Base-by-base conservation (phyloP, 2,888 invertebrate species). In the Pseudococcus viburni region DNA sequence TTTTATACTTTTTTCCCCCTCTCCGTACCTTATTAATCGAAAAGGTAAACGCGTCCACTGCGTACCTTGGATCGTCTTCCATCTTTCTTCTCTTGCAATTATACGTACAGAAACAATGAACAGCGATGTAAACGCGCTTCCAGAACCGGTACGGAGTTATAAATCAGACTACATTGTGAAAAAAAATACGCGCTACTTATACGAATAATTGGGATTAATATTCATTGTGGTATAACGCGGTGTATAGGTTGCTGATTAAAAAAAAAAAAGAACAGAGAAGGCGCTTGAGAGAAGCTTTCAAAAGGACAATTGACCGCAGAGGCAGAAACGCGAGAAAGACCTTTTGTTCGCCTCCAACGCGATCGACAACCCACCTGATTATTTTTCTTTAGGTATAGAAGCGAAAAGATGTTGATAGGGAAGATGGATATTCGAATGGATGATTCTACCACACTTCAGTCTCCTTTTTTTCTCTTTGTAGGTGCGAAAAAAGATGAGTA, bases 101-200 rank as follows among this genome's bases (percentile, higher is more conserved):
- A 59, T 19, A 59, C 59, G 9, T 22, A 33, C 26, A 33, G 33
- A 73, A 73, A 73, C 68, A 73, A 73, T 73, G 68, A 73, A 73
- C 68, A 26, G 26, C 68, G 26, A 73, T 73, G 68, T 73, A 33
- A 33, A 73, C 68, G 33, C 33, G 33, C 26, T 22, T 33, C 68
- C 15, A 33, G n/a, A 73, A 73, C 68, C 68, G 68, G 68, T 73
- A 73, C 68, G 4, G 12, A 22, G 22, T 33, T 33, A 73, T 73
- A 73, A 73, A 73, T 73, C 68, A 73, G 68, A 73, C 26, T 73
- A 73, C 68, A 73, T 73, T 33, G 68, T 73, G 26, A 33, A 73
- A 59, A 59, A 6, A 59, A 59, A 59, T 3, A 59, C 7, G 11
- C 59, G 59, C 55, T 55, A 55, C 55, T 55, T 55, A 55, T 55